phyloP scores from a whole-genome alignment of 2,113 vertebrate species.

The Brachyhypopomus gauderio region DNA sequence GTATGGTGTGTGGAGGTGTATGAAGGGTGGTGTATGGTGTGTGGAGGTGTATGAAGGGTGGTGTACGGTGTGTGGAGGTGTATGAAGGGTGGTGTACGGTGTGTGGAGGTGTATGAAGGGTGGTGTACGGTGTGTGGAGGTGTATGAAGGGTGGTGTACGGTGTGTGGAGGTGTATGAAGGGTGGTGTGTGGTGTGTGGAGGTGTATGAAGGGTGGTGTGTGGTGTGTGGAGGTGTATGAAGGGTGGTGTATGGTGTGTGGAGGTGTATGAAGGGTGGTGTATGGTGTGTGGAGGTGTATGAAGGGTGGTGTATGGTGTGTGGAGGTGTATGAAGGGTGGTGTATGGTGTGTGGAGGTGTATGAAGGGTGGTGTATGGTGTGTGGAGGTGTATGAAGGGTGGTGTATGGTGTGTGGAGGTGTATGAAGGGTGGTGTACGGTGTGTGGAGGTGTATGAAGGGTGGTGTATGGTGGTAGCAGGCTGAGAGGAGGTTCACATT shows the following conservation, averaged over 20 bases:
- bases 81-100: not conserved
- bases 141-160: no score
- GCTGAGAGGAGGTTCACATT: not conserved
- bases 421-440: not conserved
- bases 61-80: no score
- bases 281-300: not conserved
- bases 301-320: not conserved
- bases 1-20: no score
- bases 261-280: no score
- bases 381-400: no score
- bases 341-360: not conserved
- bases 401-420: not conserved
- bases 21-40: not conserved
- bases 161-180: no score
- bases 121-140: not conserved
- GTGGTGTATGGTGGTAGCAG: not conserved
- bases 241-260: not conserved
- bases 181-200: not conserved
- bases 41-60: no score
- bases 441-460: no score
- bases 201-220: no score
- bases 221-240: not conserved
- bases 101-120: no score
- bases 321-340: no score
- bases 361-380: not conserved